Conservation (phyloP, 2,888 invertebrate species). For the Helicoverpa assulta region DNA sequence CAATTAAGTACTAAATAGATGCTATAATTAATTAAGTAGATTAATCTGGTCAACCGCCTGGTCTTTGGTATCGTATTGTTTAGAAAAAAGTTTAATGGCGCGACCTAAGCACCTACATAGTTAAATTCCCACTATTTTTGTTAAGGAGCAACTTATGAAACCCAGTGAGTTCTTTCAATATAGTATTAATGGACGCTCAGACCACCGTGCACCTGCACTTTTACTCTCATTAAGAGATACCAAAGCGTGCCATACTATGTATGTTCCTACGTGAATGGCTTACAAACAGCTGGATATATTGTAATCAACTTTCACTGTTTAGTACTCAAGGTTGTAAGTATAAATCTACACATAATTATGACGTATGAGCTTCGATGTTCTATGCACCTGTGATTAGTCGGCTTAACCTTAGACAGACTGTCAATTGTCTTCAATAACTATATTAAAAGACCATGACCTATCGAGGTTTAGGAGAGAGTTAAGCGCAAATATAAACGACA, state of each 20-base stretch:
- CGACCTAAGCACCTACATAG: too few relatives aligned
- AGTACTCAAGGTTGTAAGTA: constrained; percentile 39
- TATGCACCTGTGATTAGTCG: constrained; percentile 12
- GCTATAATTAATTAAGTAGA: too few relatives aligned
- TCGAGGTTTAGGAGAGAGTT: too few relatives aligned
- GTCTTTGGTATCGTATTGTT: too few relatives aligned
- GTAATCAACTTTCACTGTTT: constrained; percentile 56
- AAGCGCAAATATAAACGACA: too few relatives aligned
- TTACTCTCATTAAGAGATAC: constrained; percentile 46
- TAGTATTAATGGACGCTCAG: too few relatives aligned
- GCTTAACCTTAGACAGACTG: constrained; percentile 8
- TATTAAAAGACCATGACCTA: too few relatives aligned
- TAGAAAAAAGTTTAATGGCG: too few relatives aligned
- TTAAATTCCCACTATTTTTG: too few relatives aligned
- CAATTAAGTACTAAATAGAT: neutral
- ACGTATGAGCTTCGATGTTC: neutral
- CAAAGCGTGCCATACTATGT: constrained; percentile 14
- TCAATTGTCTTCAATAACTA: neutral
- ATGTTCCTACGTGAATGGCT: constrained; percentile 38
- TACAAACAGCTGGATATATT: constrained; percentile 44
- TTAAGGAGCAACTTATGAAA: too few relatives aligned
- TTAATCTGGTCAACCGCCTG: too few relatives aligned
- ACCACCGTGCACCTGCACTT: constrained; percentile 3
- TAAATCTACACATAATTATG: neutral
- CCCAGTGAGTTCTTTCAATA: too few relatives aligned